Evolutionary conservation across 2,888 invertebrate species (phyloP).

Genomic region (Rosalia funebris): DNA sequence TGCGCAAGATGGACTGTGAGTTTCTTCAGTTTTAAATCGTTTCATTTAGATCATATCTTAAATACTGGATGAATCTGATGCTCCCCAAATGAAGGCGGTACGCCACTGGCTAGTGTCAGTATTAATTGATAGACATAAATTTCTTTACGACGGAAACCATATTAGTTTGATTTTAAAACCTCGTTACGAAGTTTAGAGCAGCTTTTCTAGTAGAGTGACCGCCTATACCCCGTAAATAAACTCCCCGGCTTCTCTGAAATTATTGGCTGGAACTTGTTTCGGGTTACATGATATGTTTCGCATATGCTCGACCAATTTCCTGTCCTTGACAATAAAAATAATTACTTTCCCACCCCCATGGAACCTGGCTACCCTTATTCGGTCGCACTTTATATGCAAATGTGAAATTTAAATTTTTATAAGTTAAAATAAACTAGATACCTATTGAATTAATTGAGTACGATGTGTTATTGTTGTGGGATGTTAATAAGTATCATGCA

Average conservation of each 20-base stretch:
- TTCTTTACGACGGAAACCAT: conserved; percentile 20
- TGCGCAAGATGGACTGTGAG: no score
- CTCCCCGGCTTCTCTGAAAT: conserved; percentile 19
- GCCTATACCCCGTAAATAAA: conserved; percentile 9
- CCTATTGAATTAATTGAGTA: no score
- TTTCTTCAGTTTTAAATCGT: no score
- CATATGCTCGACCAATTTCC: conserved; percentile 26
- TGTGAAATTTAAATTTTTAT: background rate
- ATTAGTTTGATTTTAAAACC: conserved; percentile 23
- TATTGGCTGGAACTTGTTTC: conserved; percentile 10
- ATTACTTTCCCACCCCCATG: conserved; percentile 25
- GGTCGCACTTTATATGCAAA: background rate
- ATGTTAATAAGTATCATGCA: no score
- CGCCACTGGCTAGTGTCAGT: conserved; percentile 14
- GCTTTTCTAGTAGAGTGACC: conserved; percentile 14
- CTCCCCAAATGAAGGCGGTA: no score
- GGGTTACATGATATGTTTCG: conserved; percentile 27
- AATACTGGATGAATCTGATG: no score
- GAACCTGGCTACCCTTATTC: conserved; percentile 1
- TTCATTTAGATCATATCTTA: no score
- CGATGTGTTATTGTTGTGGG: no score
- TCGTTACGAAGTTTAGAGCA: conserved; percentile 14
- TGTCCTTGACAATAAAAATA: conserved; percentile 27
- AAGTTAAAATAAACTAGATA: no score
- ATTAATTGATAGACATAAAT: conserved; percentile 24